A percentile compares a stretch with the other conserved stretches of the same genome.
Conservation (phyloP, 2,888 invertebrate species). For the Phorcus lineatus region DNA sequence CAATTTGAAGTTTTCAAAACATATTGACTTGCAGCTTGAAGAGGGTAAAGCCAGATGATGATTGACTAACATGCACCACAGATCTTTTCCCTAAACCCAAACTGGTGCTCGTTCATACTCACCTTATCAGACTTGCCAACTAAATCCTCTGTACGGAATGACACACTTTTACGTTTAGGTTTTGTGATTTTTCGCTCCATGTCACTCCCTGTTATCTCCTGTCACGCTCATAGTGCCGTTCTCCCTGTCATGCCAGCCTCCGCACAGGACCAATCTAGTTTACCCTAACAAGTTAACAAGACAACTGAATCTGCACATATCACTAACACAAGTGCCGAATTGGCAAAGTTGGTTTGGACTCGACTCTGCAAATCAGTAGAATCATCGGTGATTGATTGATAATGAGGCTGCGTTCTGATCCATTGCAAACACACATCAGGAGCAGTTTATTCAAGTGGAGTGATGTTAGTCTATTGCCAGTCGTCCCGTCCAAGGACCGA, state of each 20-base stretch:
- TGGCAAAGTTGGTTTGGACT: neutral
- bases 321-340: neutral
- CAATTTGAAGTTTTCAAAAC: too few relatives aligned
- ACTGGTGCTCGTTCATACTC: neutral
- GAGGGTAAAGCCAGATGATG: too few relatives aligned
- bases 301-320: neutral
- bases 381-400: conserved; percentile 8
- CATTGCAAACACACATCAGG: conserved; percentile 4
- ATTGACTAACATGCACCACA: too few relatives aligned
- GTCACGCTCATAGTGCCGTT: neutral
- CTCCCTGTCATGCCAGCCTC: neutral
- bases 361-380: neutral
- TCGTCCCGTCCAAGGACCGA: neutral
- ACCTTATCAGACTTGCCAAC: conserved; percentile 2
- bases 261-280: neutral
- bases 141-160: neutral
- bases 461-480: neutral
- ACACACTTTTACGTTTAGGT: neutral
- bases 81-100: neutral
- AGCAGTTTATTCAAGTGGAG: conserved; percentile 3
- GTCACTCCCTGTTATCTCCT: neutral
- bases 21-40: too few relatives aligned
- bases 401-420: conserved; percentile 5
- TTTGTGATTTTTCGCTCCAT: neutral
- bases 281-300: neutral